A percentile compares a stretch with the other conserved stretches of the same genome.
phyloP scores from a whole-genome alignment of 2,888 invertebrate species.

The Scaptomyza reducta region DNA sequence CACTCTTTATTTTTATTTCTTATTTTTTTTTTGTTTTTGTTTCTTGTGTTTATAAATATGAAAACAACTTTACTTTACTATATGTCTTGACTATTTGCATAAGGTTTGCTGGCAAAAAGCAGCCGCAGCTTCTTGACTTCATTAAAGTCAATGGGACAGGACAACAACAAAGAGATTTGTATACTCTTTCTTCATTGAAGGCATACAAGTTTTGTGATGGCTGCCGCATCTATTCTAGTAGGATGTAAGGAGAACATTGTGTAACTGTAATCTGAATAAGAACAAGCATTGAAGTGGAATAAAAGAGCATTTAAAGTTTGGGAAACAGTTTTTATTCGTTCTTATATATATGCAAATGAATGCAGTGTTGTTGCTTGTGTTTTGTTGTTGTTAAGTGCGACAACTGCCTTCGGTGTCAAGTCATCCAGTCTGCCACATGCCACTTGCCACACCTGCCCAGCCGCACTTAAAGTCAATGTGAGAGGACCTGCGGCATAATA shows the following conservation, averaged over 20 bases:
- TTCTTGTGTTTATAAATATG: slow-evolving; percentile 34
- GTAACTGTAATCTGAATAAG: background rate
- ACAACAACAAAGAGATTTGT: background rate
- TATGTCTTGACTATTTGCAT: slow-evolving; percentile 2
- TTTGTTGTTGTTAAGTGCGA: slow-evolving; percentile 41
- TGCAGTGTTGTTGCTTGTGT: slow-evolving; percentile 49
- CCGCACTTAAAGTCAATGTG: slow-evolving; percentile 50
- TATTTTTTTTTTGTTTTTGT: slow-evolving; percentile 4
- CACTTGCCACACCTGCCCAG: slow-evolving; percentile 38
- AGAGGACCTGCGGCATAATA: slow-evolving; percentile 77
- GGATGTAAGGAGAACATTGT: background rate
- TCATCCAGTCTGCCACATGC: slow-evolving; percentile 20
- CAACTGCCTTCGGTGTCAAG: slow-evolving; percentile 33
- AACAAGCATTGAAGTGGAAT: background rate
- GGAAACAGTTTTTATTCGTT: background rate
- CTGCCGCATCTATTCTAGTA: background rate
- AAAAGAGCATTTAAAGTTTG: too few relatives aligned
- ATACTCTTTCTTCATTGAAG: background rate
- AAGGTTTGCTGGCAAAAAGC: slow-evolving; percentile 24
- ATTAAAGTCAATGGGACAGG: slow-evolving; percentile 62
- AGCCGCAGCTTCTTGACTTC: slow-evolving; percentile 73
- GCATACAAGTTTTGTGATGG: background rate
- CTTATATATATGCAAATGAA: slow-evolving; percentile 75
- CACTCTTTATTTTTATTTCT: background rate
- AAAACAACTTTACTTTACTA: slow-evolving; percentile 2